A percentile compares a stretch with the other conserved stretches of the same genome.
Evolutionary conservation across 92 coral and sea anemone species (phyloP).

Genomic region (Parazoanthus atlanticus): DNA sequence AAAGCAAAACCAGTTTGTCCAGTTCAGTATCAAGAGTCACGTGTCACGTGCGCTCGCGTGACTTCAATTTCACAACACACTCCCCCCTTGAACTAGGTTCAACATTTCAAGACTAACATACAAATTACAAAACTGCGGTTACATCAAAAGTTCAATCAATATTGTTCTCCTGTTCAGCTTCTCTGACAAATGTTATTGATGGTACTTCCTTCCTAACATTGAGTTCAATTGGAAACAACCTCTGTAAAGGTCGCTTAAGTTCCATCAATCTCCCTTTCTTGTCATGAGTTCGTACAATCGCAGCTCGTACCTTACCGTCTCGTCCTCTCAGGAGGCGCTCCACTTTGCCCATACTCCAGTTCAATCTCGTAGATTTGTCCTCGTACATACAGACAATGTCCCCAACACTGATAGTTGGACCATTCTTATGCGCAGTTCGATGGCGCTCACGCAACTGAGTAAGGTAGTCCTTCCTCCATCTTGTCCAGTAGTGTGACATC

Average conservation of each 20-base stretch:
- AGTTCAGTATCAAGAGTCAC: background rate
- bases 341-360: conserved; percentile 32
- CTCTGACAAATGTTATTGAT: conserved; percentile 33
- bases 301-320: conserved; percentile 33
- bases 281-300: background rate
- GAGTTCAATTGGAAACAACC: conserved; percentile 54
- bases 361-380: background rate
- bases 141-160: background rate
- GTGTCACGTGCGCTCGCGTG: background rate
- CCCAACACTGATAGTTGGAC: background rate
- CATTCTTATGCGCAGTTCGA: background rate
- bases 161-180: conserved; percentile 45
- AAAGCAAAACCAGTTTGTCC: too few species aligned
- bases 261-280: conserved; percentile 43
- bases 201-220: background rate
- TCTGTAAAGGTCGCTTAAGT: conserved; percentile 45
- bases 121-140: background rate
- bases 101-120: background rate
- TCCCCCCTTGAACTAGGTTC: conserved; percentile 31
- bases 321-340: too few species aligned
- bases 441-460: conserved; percentile 19
- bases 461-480: conserved; percentile 4
- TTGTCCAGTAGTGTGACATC: background rate
- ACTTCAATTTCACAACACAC: conserved; percentile 21
- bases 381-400: too few species aligned